phyloP scores from a whole-genome alignment of 1,140 invertebrate species.

The Trichogramma pretiosum region DNA sequence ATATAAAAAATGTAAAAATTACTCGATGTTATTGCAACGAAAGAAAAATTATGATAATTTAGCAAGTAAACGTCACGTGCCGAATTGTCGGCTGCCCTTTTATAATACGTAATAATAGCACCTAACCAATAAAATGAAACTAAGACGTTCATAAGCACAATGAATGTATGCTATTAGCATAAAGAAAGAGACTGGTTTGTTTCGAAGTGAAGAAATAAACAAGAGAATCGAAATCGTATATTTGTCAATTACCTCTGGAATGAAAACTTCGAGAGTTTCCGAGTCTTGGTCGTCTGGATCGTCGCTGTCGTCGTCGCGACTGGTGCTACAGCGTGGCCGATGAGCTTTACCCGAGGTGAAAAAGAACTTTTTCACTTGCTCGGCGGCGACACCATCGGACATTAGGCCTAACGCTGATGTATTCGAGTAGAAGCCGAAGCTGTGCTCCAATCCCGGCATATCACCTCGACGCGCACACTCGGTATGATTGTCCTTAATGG shows the following conservation, averaged over 20 bases:
- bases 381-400: constrained; percentile 60
- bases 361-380: constrained; percentile 72
- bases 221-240: background rate
- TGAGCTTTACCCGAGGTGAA: constrained; percentile 58
- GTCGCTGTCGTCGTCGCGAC: background rate
- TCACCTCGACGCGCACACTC: no score
- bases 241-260: constrained; percentile 65
- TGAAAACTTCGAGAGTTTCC: constrained; percentile 63
- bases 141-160: no score
- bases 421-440: constrained; percentile 32
- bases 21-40: background rate
- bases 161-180: no score
- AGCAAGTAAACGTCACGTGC: no score
- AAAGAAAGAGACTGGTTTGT: no score
- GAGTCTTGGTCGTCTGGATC: constrained; percentile 43
- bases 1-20: constrained; percentile 12
- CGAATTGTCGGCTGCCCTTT: background rate
- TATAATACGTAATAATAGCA: background rate
- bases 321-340: background rate
- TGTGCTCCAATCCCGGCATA: constrained; percentile 38
- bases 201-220: background rate
- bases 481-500: no score
- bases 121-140: no score
- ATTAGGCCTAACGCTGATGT: constrained; percentile 46
- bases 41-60: background rate